Base-by-base conservation (phyloP, 2,888 invertebrate genomes). In the Trachelus stipa region DNA sequence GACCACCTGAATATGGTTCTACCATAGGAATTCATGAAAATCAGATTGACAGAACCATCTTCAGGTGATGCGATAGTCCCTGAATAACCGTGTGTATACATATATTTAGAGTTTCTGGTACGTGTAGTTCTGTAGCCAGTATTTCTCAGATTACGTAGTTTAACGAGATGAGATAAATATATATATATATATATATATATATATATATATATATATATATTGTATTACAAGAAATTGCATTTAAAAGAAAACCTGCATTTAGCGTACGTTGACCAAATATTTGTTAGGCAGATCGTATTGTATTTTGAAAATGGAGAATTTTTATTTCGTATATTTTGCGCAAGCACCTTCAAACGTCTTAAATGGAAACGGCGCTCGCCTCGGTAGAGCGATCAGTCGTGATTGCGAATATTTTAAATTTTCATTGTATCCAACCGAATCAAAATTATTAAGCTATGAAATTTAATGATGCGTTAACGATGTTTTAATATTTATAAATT, bases 241-340 rank as follows among this genome's bases (percentile, higher is more conserved):
- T 69, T 37, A 34, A 74, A 40, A 69, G 73, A 73, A 73, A 31
- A 76, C n/a, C 75, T 85, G 80, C 82, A 84, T 87, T 83, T 84
- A 87, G 84, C 34, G n/a, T 79, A 82, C 80, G 84, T 85, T 86
- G 85, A 87, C 85, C 85, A 87, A 86, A 84, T 84, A 85, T 79
- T 81, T 84, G 81, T 83, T 85, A 84, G 83, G 80, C 79, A 81
- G 80, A 84, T 77, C 82, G 83, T 79, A 84, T 80, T 82, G 78
- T 83, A 83, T 76, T 77, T 74, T 79, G 81, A 84, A 71, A 71
- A 71, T 77, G 74, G 75, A 76, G 76, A 77, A 74, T 76, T 30
- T 35, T 74, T 12, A 40, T 40, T 40, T 40, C 40, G 6, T 40
- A 15, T 40, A 1, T 40, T 40, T 40, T 40, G 40, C 40, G 40